Base-by-base conservation (phyloP, 2,888 invertebrate species). In the Julus scanicus region DNA sequence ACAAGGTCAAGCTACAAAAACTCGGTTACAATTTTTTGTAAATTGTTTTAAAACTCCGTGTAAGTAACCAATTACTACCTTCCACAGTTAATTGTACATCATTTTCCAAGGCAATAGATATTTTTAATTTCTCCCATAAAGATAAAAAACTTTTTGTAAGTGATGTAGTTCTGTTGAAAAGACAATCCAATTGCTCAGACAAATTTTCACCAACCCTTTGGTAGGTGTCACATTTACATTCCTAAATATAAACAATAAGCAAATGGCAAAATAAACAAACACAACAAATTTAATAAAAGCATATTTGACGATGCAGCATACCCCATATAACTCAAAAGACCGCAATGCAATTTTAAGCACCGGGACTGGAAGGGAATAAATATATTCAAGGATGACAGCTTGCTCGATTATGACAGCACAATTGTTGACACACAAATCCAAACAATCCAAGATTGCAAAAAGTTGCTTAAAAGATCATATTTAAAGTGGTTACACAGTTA, bases 81-180 rank as follows among this genome's bases (percentile, higher is more conserved):
- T 63, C 63, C 63, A 63, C n/a, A 8, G 8, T 4, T n/a, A 63
- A 8, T 20, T 63, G 63, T 6, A 20, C 63, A 20, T 63, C 63
- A 1, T 20, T 63, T 63, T 63, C 63, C 8, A 20, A 17, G 8
- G 63, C 8, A n/a, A 63, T n/a, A 20, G n/a, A 8, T 63, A 63
- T 63, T 63, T 63, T 63, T 20, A 20, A 63, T 63, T 63, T 63
- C n/a, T 63, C 63, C 63, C 63, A 63, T 9, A 63, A 20, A 63
- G 63, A n/a, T 20, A 63, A 0, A 6, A 63, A 63, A 8, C 63
- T 63, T 63, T 63, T 63, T 1, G n/a, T n/a, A n/a, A 63, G 4
- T 8, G 63, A 63, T 5, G 63, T 63, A 63, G 63, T 63, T 9
- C 20, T 63, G 63, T 63, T 63, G 20, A 63, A 63, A n/a, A 63